Percentiles rank a stretch among this genome's conserved stretches.
Conservation (phyloP, 2,113 vertebrate species). For the Syngnathus scovelli region DNA sequence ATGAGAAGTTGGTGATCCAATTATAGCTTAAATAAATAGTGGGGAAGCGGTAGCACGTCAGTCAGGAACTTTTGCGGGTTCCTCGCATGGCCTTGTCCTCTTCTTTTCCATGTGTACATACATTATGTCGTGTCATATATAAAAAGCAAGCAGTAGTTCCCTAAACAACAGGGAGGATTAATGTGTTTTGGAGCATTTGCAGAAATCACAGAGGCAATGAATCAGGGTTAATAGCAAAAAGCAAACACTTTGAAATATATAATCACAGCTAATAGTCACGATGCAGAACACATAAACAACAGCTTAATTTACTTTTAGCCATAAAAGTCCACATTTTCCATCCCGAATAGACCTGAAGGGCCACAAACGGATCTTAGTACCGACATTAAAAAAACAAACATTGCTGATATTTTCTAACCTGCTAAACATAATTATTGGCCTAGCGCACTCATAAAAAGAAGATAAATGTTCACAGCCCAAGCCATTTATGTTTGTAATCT, state of each 20-base stretch:
- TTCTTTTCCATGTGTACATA: slow-evolving; percentile 22
- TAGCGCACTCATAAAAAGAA: not conserved
- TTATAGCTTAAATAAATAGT: not conserved
- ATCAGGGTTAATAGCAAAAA: slow-evolving; percentile 58
- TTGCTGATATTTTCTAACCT: not conserved
- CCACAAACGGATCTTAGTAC: not conserved
- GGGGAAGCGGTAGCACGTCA: not conserved
- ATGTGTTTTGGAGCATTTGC: slow-evolving; percentile 56
- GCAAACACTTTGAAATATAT: slow-evolving; percentile 57
- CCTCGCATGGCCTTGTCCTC: too few relatives aligned
- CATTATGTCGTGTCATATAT: slow-evolving; percentile 28
- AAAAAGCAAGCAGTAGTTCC: slow-evolving; percentile 10
- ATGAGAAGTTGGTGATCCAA: not conserved
- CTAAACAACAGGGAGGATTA: slow-evolving; percentile 40
- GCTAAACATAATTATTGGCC: not conserved
- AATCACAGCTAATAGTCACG: slow-evolving; percentile 54
- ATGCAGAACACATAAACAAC: slow-evolving; percentile 49
- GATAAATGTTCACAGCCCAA: not conserved
- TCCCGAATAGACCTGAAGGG: not conserved
- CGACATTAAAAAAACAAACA: not conserved
- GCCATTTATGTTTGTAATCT: not conserved
- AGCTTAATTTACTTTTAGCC: slow-evolving; percentile 44
- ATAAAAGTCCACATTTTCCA: slow-evolving; percentile 36
- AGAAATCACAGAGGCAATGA: slow-evolving; percentile 53
- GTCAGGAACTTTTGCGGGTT: too few relatives aligned